Evolutionary conservation across 92 coral and sea anemone genomes (phyloP).

Genomic region (Bergia puertoricense): DNA sequence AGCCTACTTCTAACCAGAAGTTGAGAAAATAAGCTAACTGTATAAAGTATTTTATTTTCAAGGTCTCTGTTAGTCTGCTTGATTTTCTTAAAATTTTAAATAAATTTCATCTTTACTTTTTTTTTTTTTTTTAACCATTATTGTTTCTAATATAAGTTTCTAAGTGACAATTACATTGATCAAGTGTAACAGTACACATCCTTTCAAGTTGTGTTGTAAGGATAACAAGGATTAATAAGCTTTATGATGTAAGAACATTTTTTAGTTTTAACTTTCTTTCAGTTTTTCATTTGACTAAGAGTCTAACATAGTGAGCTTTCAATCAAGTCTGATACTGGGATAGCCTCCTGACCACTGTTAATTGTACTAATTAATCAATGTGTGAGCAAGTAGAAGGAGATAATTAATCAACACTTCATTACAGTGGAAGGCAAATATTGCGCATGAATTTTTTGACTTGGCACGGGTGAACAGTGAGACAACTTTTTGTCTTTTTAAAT

Average conservation of each 20-base stretch:
- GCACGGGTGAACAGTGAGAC: slow-evolving; percentile 96
- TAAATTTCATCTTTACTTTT: too few relatives aligned
- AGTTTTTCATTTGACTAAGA: background rate
- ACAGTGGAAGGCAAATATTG: slow-evolving; percentile 95
- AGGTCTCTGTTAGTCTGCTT: background rate
- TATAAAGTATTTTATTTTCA: too few relatives aligned
- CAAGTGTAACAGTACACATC: background rate
- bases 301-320: background rate
- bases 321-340: slow-evolving; percentile 1
- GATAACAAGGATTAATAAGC: too few relatives aligned
- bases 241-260: background rate
- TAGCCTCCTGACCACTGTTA: slow-evolving; percentile 16
- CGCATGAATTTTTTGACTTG: slow-evolving; percentile 92
- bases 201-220: too few relatives aligned
- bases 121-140: too few relatives aligned
- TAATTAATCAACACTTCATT: slow-evolving; percentile 83
- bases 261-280: background rate
- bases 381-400: slow-evolving; percentile 93
- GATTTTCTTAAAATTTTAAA: too few relatives aligned
- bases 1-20: background rate
- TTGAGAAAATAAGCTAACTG: background rate
- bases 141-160: too few relatives aligned
- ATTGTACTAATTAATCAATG: slow-evolving; percentile 68
- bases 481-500: slow-evolving; percentile 74
- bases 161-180: background rate